Base-by-base conservation (phyloP, 2,888 invertebrate genomes). In the Machimus atricapillus region DNA sequence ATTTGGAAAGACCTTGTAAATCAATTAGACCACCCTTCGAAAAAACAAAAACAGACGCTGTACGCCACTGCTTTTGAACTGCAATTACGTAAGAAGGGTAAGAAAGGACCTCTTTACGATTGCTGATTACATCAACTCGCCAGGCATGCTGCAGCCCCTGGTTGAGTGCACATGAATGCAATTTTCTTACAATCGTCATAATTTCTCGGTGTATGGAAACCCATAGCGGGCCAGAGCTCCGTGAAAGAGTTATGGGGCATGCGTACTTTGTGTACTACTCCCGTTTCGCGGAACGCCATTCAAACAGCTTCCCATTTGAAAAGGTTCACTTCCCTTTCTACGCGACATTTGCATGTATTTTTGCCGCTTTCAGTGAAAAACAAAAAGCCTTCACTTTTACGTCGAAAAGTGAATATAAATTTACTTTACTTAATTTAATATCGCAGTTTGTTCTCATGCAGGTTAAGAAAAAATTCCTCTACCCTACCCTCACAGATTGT, bases 141-240 rank as follows among this genome's bases (percentile, higher is more conserved):
- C n/a, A n/a, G n/a, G n/a, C 56, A 19, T 56, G n/a, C 56, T 56
- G n/a, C 31, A 27, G 31, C 23, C 27, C 27, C 31, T 52, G 31
- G 8, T 79, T 52, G 31, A 56, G 40, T 79, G 79, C 79, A 79
- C 52, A 79, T 79, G 79, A 79, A 79, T 79, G 46, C 79, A 79
- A 79, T 52, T 79, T 46, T 56, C 79, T 52, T 43, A 16, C 79
- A 52, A 79, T 52, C 27, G 16, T 52, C 52, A 52, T 16, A 52
- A 46, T 79, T 79, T 23, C 52, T 52, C 7, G 23, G 16, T 46
- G 23, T 79, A 52, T 52, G 40, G 16, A 31, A n/a, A 52, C n/a
- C 12, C 78, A n/a, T 79, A n/a, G 43, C 43, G 52, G 14, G 27
- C 16, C 31, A 79, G 46, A 16, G 46, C 14, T n/a, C 27, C 46